These are phyloP conservation scores for Nyctereutes procyonoides DNA, from an alignment of 2,113 vertebrate species.

Conservation along the genomic window DNA sequence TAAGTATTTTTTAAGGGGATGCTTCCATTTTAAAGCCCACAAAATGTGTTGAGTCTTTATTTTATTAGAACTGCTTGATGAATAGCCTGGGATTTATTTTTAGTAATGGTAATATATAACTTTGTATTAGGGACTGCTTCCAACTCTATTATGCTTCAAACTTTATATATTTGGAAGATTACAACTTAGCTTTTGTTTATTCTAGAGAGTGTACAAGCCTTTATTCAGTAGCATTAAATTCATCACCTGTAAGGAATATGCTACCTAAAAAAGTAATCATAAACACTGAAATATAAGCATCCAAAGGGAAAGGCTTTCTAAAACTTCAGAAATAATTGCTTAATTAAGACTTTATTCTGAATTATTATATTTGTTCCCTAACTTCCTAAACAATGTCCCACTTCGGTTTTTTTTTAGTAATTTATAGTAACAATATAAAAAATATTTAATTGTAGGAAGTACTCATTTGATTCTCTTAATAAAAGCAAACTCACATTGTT, in stretches of 20 bases:
- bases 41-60: neutral
- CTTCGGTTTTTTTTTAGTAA: neutral
- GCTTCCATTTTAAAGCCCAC: neutral
- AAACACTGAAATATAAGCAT: neutral
- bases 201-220: neutral
- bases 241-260: neutral
- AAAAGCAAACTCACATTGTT: constrained; percentile 3
- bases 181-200: neutral
- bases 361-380: neutral
- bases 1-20: neutral
- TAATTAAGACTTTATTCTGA: neutral
- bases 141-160: neutral
- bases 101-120: neutral
- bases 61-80: neutral
- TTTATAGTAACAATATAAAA: neutral
- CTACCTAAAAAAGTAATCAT: constrained; percentile 25
- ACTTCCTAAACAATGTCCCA: neutral
- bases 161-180: constrained; percentile 40
- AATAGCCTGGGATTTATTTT: neutral
- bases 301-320: neutral
- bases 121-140: neutral
- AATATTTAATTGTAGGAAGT: neutral
- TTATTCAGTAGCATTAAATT: constrained; percentile 11
- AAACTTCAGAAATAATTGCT: constrained; percentile 24
- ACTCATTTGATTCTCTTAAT: neutral